phyloP scores from a whole-genome alignment of 1,140 invertebrate species.

The Drosophila leontia region DNA sequence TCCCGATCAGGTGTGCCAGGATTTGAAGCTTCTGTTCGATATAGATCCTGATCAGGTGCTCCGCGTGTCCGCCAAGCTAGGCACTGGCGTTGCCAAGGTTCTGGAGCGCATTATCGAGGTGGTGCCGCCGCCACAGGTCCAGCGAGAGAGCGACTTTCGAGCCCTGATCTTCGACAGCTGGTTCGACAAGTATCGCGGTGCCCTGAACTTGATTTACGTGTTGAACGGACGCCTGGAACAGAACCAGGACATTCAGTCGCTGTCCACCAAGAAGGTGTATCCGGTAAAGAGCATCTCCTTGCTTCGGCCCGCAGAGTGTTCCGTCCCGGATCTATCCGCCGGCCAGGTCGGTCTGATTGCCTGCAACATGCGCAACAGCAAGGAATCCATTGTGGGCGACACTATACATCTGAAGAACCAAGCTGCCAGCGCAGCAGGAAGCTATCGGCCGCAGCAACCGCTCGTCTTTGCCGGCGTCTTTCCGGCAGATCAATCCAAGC shows the following conservation, averaged over 20 bases:
- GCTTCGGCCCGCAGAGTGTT: constrained; percentile 91
- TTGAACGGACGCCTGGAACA: constrained; percentile 90
- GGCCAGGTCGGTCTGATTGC: constrained; percentile 90
- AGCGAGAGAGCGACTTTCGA: constrained; percentile 88
- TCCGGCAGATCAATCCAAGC: constrained; percentile 95
- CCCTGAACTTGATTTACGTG: constrained; percentile 92
- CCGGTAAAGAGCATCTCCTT: constrained; percentile 93
- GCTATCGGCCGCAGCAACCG: constrained; percentile 91
- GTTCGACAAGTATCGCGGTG: constrained; percentile 95
- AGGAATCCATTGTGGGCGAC: constrained; percentile 94
- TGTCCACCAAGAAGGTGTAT: constrained; percentile 90
- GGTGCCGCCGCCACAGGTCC: constrained; percentile 91
- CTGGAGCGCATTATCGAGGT: constrained; percentile 91
- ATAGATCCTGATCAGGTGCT: constrained; percentile 90
- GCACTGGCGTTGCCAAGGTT: constrained; percentile 91
- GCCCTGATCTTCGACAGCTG: constrained; percentile 97
- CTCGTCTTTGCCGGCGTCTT: constrained; percentile 98
- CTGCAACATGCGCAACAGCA: constrained; percentile 92
- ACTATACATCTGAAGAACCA: constrained; percentile 88
- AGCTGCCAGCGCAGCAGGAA: constrained; percentile 86
- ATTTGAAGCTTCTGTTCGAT: constrained; percentile 94
- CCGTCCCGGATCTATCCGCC: constrained; percentile 88
- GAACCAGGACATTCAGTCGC: constrained; percentile 87
- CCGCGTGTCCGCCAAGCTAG: constrained; percentile 95
- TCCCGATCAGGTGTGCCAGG: constrained; percentile 91